These are phyloP conservation scores for Heteractis magnifica DNA, from an alignment of 92 coral and sea anemone genomes.

Conservation along the genomic window DNA sequence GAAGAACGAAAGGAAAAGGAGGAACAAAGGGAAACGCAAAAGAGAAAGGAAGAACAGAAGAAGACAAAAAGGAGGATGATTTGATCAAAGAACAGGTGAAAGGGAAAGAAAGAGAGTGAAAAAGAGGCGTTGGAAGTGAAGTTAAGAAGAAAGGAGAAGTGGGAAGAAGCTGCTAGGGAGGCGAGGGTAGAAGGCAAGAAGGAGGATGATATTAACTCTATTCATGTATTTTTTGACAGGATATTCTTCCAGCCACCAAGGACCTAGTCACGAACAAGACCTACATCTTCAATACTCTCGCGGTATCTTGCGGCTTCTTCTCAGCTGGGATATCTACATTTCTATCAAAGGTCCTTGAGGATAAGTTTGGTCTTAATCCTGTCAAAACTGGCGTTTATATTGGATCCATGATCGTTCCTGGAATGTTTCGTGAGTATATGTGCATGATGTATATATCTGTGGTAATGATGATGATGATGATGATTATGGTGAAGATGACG, in stretches of 20 bases:
- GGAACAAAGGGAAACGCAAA: not conserved
- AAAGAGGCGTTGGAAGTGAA: too few species aligned
- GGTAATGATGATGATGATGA: too few species aligned
- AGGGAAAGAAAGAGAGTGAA: too few species aligned
- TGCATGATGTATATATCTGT: not conserved
- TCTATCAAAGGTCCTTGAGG: conserved; percentile 63
- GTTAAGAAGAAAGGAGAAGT: too few species aligned
- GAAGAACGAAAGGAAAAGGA: not conserved
- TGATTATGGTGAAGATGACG: too few species aligned
- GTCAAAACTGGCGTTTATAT: conserved; percentile 59
- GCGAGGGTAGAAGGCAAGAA: not conserved
- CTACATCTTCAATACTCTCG: conserved; percentile 80
- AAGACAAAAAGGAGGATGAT: too few species aligned
- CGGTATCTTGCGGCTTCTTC: conserved; percentile 55
- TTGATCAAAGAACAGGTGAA: too few species aligned
- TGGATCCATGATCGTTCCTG: conserved; percentile 54
- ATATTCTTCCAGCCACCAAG: conserved; percentile 73
- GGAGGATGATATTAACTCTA: not conserved
- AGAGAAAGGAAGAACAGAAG: too few species aligned
- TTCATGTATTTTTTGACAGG: conserved; percentile 8
- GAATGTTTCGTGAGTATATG: conserved; percentile 43
- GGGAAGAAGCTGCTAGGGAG: not conserved
- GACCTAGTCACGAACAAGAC: conserved; percentile 75
- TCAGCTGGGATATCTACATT: conserved; percentile 62
- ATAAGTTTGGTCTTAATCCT: conserved; percentile 68